Evolutionary conservation across 2,888 invertebrate genomes (phyloP).

Genomic region (Trichopria drosophilae): DNA sequence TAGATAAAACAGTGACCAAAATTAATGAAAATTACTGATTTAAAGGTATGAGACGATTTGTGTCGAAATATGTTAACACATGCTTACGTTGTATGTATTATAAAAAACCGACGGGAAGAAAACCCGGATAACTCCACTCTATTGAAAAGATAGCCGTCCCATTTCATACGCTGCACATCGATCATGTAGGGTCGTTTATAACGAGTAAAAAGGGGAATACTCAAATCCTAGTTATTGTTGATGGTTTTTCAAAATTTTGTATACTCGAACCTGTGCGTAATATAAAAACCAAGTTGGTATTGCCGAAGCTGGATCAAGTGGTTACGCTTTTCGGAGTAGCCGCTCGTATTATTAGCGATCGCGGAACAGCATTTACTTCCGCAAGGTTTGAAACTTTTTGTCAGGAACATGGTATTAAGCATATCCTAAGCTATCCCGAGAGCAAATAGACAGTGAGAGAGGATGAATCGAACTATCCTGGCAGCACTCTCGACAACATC

Average conservation of each 20-base stretch:
- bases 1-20: slow-evolving; percentile 41
- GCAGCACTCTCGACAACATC: slow-evolving; percentile 31
- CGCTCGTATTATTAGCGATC: slow-evolving; percentile 45
- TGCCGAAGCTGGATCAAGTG: slow-evolving; percentile 40
- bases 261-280: slow-evolving; percentile 44
- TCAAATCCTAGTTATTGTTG: slow-evolving; percentile 47
- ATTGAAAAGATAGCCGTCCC: slow-evolving; percentile 50
- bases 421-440: slow-evolving; percentile 41
- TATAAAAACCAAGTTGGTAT: slow-evolving; percentile 42
- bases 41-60: slow-evolving; percentile 45
- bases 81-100: slow-evolving; percentile 51
- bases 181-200: slow-evolving; percentile 54
- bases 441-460: slow-evolving; percentile 50
- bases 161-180: slow-evolving; percentile 53
- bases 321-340: slow-evolving; percentile 43
- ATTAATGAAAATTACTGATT: slow-evolving; percentile 52
- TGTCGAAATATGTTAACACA: slow-evolving; percentile 48
- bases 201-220: slow-evolving; percentile 43
- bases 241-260: slow-evolving; percentile 51
- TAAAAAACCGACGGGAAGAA: too few species aligned
- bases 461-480: slow-evolving; percentile 44
- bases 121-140: slow-evolving; percentile 47
- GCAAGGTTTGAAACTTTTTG: slow-evolving; percentile 47
- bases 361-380: slow-evolving; percentile 50
- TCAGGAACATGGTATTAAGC: slow-evolving; percentile 39